Evolutionary conservation across 2,888 invertebrate genomes (phyloP).

Genomic region (Ptychoptera albimana): DNA sequence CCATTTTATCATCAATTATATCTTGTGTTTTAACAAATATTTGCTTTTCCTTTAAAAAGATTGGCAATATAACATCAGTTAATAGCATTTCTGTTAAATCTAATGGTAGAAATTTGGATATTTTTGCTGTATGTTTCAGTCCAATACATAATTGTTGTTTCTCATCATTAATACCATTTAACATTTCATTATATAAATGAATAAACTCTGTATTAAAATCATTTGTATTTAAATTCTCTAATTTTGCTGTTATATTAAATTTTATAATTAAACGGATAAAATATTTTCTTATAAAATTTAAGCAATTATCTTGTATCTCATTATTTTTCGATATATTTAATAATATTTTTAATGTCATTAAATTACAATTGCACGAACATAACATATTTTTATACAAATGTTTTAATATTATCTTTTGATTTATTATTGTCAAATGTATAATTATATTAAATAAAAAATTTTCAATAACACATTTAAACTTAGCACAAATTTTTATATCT

Average conservation of each 20-base stretch:
- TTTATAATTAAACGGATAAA: slow-evolving; percentile 17
- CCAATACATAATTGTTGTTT: not conserved
- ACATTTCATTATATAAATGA: slow-evolving; percentile 4
- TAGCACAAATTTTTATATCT: not conserved
- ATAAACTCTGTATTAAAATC: slow-evolving; percentile 4
- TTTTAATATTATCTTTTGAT: slow-evolving; percentile 20
- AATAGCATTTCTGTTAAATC: slow-evolving; percentile 23
- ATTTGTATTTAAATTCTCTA: slow-evolving; percentile 1
- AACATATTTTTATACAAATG: slow-evolving; percentile 21
- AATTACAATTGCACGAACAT: slow-evolving; percentile 27
- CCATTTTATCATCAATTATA: not conserved
- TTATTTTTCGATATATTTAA: slow-evolving; percentile 16
- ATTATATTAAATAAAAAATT: slow-evolving; percentile 20
- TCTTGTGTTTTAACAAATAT: not conserved
- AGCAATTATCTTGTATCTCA: slow-evolving; percentile 24
- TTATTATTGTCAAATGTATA: slow-evolving; percentile 13
- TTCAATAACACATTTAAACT: slow-evolving; percentile 23
- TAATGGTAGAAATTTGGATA: slow-evolving; percentile 21
- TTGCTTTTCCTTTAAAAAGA: slow-evolving; percentile 21
- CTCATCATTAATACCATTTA: slow-evolving; percentile 1
- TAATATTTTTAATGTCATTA: slow-evolving; percentile 17
- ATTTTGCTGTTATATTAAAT: not conserved
- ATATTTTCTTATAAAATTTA: slow-evolving; percentile 19
- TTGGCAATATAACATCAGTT: slow-evolving; percentile 24
- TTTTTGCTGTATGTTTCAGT: slow-evolving; percentile 23